Conservation (phyloP, 2,888 invertebrate species). For the Dasypogon diadema region DNA sequence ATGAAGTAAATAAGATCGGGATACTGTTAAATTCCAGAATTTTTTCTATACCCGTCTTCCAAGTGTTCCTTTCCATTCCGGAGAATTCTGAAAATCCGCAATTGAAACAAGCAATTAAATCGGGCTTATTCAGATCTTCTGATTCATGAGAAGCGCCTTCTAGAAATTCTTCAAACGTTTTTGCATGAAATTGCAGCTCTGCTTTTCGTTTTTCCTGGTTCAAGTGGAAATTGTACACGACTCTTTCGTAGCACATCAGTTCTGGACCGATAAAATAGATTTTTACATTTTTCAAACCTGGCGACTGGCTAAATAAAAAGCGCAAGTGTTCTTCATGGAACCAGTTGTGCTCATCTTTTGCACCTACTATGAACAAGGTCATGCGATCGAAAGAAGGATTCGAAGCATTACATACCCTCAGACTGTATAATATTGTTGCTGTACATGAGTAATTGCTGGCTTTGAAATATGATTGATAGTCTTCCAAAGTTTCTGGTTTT, state of each 20-base stretch:
- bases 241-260: neutral
- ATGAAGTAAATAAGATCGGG: constrained; percentile 64
- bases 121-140: constrained; percentile 1
- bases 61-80: constrained; percentile 51
- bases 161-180: constrained; percentile 58
- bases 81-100: constrained; percentile 62
- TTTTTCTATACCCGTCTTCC: constrained; percentile 58
- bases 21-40: constrained; percentile 59
- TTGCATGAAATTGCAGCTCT: constrained; percentile 50
- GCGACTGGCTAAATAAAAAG: constrained; percentile 62
- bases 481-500: constrained; percentile 56
- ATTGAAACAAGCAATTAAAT: constrained; percentile 61
- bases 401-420: constrained; percentile 56
- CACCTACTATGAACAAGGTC: constrained; percentile 60
- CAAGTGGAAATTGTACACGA: neutral
- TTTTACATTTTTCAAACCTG: constrained; percentile 58
- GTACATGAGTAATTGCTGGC: constrained; percentile 63
- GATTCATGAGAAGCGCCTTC: constrained; percentile 17
- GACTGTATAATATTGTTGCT: constrained; percentile 60
- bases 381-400: constrained; percentile 49
- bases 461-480: constrained; percentile 60
- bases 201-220: constrained; percentile 18
- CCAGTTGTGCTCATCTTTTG: constrained; percentile 59
- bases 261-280: constrained; percentile 62
- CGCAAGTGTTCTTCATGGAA: constrained; percentile 60